Evolutionary conservation across 2,888 invertebrate genomes (phyloP).

Genomic region (Chrysolina americana): DNA sequence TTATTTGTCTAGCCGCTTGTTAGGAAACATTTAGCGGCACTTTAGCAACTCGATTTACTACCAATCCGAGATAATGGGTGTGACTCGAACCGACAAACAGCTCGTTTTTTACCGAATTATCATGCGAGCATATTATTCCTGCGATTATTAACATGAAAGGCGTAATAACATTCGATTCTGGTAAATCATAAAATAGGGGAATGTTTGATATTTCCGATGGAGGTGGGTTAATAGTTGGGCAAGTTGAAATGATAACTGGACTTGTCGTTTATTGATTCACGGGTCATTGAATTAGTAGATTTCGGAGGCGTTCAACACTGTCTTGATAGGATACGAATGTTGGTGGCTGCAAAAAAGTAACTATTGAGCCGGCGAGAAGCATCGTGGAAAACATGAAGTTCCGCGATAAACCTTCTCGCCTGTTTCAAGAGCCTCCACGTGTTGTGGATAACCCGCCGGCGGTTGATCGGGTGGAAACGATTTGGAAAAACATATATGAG

Average conservation of each 20-base stretch:
- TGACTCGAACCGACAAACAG: constrained; percentile 48
- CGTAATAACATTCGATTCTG: constrained; percentile 39
- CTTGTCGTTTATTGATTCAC: neutral
- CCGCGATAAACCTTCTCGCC: no score
- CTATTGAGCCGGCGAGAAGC: no score
- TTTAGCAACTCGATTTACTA: constrained; percentile 42
- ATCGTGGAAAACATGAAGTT: no score
- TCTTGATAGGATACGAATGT: no score
- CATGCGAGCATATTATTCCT: constrained; percentile 26
- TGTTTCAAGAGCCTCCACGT: no score
- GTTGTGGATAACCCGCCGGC: no score
- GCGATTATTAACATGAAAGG: constrained; percentile 34
- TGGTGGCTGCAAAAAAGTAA: no score
- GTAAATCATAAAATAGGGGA: constrained; percentile 41
- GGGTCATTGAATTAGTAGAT: neutral
- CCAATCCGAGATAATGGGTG: constrained; percentile 41
- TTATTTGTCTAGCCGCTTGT: constrained; percentile 40
- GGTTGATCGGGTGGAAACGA: no score
- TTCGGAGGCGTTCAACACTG: neutral
- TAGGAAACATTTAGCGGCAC: constrained; percentile 45
- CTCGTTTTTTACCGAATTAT: constrained; percentile 35
- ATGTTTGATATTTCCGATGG: constrained; percentile 33
- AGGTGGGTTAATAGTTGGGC: constrained; percentile 14
- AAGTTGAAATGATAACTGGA: neutral
- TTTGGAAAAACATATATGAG: no score